Evolutionary conservation across 2,888 invertebrate genomes (phyloP).

Genomic region (Malthinus flaveolus): DNA sequence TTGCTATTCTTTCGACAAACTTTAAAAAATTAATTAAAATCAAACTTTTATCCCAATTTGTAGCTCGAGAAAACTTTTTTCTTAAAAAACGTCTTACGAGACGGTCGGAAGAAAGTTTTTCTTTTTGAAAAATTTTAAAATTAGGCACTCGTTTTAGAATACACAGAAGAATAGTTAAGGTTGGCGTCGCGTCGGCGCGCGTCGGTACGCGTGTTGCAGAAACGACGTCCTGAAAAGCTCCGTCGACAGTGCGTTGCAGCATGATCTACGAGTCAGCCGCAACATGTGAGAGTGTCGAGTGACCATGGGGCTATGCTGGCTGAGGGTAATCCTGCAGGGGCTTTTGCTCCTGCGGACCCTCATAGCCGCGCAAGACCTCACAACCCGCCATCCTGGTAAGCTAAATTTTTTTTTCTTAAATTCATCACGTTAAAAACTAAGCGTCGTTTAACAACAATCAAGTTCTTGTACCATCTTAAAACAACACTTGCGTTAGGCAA

Average conservation of each 20-base stretch:
- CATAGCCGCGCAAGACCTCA: conserved; percentile 40
- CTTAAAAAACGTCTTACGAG: no score
- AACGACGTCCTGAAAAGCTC: conserved; percentile 21
- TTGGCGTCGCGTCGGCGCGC: conserved; percentile 28
- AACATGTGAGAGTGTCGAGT: conserved; percentile 47
- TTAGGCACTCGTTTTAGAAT: neutral
- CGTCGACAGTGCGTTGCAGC: conserved; percentile 43
- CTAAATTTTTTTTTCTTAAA: conserved; percentile 1
- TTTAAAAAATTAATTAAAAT: no score
- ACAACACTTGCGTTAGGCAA: no score
- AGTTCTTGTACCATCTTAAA: no score
- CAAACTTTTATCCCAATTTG: no score
- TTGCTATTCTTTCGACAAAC: no score
- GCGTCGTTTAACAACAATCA: no score
- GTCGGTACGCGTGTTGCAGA: conserved; percentile 24
- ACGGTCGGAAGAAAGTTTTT: no score
- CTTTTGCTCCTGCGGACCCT: conserved; percentile 44
- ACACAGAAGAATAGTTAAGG: neutral
- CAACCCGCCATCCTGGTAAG: conserved; percentile 37
- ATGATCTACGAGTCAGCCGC: conserved; percentile 36
- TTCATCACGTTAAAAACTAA: neutral
- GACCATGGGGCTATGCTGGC: conserved; percentile 49
- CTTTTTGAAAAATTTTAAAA: neutral
- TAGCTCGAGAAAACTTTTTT: no score
- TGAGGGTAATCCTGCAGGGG: conserved; percentile 45